Evolutionary conservation across 1,140 invertebrate species (phyloP).

Genomic region (Bombus impatiens): DNA sequence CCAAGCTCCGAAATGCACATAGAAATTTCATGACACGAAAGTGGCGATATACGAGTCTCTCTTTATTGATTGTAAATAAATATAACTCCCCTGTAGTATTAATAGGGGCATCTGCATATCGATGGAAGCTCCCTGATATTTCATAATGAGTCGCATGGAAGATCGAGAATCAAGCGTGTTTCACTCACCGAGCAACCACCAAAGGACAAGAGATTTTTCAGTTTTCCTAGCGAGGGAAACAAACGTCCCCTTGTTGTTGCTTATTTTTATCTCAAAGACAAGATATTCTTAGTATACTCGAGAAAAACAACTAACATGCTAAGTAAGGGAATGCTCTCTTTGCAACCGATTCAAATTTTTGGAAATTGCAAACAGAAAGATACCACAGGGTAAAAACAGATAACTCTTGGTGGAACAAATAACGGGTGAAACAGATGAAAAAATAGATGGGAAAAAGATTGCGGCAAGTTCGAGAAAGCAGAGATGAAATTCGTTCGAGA

Average conservation of each 20-base stretch:
- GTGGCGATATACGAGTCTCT: too few species aligned
- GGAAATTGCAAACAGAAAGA: too few species aligned
- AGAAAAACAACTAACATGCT: background rate
- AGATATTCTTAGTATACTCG: background rate
- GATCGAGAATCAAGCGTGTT: background rate
- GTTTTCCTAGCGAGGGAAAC: background rate
- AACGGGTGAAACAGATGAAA: too few species aligned
- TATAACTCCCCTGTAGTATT: background rate
- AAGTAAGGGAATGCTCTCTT: too few species aligned
- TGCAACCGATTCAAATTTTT: too few species aligned
- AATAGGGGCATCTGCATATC: background rate
- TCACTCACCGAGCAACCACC: background rate
- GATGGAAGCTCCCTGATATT: background rate
- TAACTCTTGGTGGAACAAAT: too few species aligned
- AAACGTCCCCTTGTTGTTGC: background rate
- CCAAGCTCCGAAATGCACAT: too few species aligned
- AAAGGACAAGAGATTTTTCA: background rate
- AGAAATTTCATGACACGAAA: too few species aligned
- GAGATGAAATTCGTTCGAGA: too few species aligned
- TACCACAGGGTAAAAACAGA: too few species aligned
- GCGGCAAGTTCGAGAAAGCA: too few species aligned
- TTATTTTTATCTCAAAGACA: slow-evolving; percentile 6
- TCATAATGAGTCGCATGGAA: background rate
- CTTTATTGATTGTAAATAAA: slow-evolving; percentile 22
- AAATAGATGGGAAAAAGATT: too few species aligned